Conservation (phyloP, 2,113 vertebrate genomes). For the Sisor rabdophorus region DNA sequence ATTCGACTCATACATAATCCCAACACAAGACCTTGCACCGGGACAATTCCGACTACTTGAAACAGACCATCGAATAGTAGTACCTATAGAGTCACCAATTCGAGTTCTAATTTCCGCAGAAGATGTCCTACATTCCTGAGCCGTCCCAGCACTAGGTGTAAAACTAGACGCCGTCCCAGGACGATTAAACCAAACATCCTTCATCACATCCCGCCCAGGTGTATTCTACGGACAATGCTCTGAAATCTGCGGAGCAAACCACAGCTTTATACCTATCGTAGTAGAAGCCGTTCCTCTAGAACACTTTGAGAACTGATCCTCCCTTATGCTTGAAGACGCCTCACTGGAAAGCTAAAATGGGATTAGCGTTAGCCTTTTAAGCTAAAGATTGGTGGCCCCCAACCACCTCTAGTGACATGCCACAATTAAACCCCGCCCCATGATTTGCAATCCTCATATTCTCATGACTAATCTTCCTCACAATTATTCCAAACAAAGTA, state of each 20-base stretch:
- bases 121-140: constrained; percentile 50
- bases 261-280: constrained; percentile 53
- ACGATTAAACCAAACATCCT: constrained; percentile 50
- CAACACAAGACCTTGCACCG: constrained; percentile 36
- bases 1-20: constrained; percentile 53
- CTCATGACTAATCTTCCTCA: constrained; percentile 34
- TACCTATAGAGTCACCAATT: constrained; percentile 42
- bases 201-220: constrained; percentile 35
- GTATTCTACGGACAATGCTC: constrained; percentile 51
- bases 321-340: constrained; percentile 33
- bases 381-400: constrained; percentile 47
- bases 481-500: constrained; percentile 14
- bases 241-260: constrained; percentile 51
- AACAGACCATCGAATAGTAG: constrained; percentile 48
- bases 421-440: constrained; percentile 46
- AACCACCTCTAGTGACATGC: constrained; percentile 51
- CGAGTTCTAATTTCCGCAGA: constrained; percentile 41
- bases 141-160: constrained; percentile 35
- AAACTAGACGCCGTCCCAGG: constrained; percentile 51
- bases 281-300: constrained; percentile 45
- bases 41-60: constrained; percentile 50
- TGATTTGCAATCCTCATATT: constrained; percentile 34
- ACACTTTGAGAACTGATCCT: constrained; percentile 46
- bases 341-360: constrained; percentile 52
- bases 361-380: constrained; percentile 57